Conservation (phyloP, 2,888 invertebrate genomes). For the Dasysyrphus tricinctus region DNA sequence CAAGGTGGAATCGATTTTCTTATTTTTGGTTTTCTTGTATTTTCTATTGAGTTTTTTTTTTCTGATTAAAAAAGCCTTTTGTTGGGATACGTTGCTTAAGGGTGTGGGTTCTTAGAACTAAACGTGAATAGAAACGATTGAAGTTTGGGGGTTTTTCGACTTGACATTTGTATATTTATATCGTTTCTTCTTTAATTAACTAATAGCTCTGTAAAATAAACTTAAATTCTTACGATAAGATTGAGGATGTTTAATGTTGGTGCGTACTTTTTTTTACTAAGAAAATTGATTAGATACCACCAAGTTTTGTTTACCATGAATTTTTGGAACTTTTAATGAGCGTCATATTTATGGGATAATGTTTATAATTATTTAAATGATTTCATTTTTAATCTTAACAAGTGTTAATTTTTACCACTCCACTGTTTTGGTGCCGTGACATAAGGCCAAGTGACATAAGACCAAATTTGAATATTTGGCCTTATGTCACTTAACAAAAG, state of each 20-base stretch:
- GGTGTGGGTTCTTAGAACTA: background rate
- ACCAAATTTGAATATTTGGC: too few species aligned
- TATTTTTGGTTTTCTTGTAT: slow-evolving; percentile 37
- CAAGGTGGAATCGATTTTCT: slow-evolving; percentile 70
- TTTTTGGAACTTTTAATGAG: too few species aligned
- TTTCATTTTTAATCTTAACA: too few species aligned
- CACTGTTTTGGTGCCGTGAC: too few species aligned
- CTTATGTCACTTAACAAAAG: too few species aligned
- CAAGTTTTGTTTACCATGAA: too few species aligned
- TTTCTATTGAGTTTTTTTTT: background rate
- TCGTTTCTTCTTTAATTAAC: slow-evolving; percentile 12
- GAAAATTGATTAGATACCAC: background rate
- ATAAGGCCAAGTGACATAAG: too few species aligned
- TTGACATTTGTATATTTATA: slow-evolving; percentile 1
- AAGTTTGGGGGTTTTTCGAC: background rate
- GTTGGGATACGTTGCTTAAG: background rate
- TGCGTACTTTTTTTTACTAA: background rate
- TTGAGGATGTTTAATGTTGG: background rate
- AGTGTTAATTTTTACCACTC: too few species aligned
- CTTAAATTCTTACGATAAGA: background rate
- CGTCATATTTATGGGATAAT: too few species aligned
- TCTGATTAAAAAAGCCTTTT: slow-evolving; percentile 3
- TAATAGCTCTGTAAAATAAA: slow-evolving; percentile 1
- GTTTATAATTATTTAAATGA: too few species aligned
- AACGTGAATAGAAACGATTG: slow-evolving; percentile 22